Evolutionary conservation across 2,888 invertebrate species (phyloP), one percentile per base, ranked within the genome.

Genomic region (Lasioglossum zephyrum): DNA sequence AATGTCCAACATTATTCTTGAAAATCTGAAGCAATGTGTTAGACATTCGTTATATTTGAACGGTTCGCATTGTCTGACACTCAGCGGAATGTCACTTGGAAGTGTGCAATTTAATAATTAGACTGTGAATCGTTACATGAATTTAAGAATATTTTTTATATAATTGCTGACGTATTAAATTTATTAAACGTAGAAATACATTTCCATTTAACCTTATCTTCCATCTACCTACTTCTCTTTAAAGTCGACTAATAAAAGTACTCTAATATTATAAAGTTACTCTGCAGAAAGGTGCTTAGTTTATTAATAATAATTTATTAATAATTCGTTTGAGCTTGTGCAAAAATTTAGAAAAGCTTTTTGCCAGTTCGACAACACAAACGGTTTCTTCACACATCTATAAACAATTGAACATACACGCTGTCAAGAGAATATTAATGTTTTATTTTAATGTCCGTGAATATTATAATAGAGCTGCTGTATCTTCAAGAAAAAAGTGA

Each of bases 1-100:
- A 63, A 63, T 63, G 63, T 63, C 63, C 6, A 63, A 63, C 63
- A 63, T 63, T 63, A 63, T 63, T 63, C 63, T 63, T 31, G 63
- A 63, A 63, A 63, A 63, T 63, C 31, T 63, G 63, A 63, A 63
- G 63, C 31, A 63, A 63, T 63, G 31, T 63, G 63, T 63, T 31
- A 5, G 63, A 63, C 63, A 63, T 31, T 26, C 63, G 63, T 63
- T 63, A 63, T 2, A 63, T 26, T 63, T 63, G 31, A 63, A 63
- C 31, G 63, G 31, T 63, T 16, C 63, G 2, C 16, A 63, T 63
- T 63, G 63, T 63, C 31, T 6, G 16, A 63, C 63, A 26, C 31
- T 63, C 63, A 8, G n/a, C n/a, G 57, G 8, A 57, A n/a, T 26
- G 6, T 49, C 5, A 53, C 6, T 53, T 8, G 3, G 22, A 53